Conservation (phyloP, 2,797 vertebrate genomes). For the Micrastur ruficollis region DNA sequence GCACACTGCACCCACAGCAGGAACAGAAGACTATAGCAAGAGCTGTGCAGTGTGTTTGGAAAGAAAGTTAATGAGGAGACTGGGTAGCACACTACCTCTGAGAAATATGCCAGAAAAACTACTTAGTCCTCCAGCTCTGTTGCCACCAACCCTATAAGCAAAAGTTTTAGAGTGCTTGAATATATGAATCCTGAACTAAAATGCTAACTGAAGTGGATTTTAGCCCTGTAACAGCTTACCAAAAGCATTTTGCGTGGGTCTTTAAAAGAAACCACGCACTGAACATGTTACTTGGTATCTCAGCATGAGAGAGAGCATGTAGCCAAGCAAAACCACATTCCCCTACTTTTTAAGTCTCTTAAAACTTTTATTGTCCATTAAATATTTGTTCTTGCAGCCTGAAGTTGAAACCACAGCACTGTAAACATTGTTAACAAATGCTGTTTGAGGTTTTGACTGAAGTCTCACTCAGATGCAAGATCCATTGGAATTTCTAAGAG, state of each 20-base stretch:
- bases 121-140: neutral
- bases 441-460: slow-evolving; percentile 42
- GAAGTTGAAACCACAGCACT: slow-evolving; percentile 8
- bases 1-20: neutral
- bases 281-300: neutral
- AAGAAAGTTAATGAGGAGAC: neutral
- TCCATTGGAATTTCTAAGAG: neutral
- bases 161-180: neutral
- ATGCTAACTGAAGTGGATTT: neutral
- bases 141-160: neutral
- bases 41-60: neutral
- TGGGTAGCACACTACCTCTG: accelerated
- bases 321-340: slow-evolving; percentile 40
- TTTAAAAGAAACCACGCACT: neutral
- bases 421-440: neutral
- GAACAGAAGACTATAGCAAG: neutral
- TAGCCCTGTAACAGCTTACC: neutral
- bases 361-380: slow-evolving; percentile 12
- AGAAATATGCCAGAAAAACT: neutral
- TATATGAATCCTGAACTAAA: neutral
- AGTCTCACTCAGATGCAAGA: neutral
- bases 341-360: neutral
- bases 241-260: neutral
- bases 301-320: neutral
- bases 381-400: slow-evolving; percentile 15